Base-by-base conservation (phyloP, 2,888 invertebrate genomes). In the Diploptera punctata region DNA sequence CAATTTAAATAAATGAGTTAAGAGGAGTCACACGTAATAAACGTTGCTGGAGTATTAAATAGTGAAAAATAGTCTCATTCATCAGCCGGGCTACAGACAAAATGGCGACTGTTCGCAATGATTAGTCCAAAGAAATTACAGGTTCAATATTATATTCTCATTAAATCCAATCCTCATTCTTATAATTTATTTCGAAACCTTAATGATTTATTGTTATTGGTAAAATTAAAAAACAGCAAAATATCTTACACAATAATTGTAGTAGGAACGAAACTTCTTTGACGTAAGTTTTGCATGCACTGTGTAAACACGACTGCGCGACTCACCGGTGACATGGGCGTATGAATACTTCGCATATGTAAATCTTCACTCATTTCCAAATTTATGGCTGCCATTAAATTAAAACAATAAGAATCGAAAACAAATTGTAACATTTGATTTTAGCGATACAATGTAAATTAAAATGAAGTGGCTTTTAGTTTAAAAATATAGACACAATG, bases 71-170 rank as follows among this genome's bases (percentile, higher is more conserved):
- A 52, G 31, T 71, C 61, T 72, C 68, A 71, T 73, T 74, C 74
- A 71, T 73, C 73, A 74, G 74, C 76, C 76, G 73, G 76, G 75
- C 70, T 75, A 73, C 74, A 72, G 71, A 76, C 76, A 76, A 76
- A 73, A 76, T 76, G 76, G 76, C 76, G 76, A 73, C 75, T 73
- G 70, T 70, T 72, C 67, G 71, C 74, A 74, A 73, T 74, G 73
- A 75, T 73, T 73, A 73, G 72, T 70, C 67, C 52, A 70, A 70
- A 75, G 71, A 71, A 65, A 43, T 67, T 47, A 47, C 47, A 26
- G 47, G 9, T 47, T 13, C 21, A 62, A 26, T 44, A 49, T 18
- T 44, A 26, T 43, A n/a, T 33, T 33, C 26, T n/a, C 47, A 7
- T 38, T 13, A 26, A 7, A 13, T 38, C n/a, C 38, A 16, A 19